A percentile compares a stretch with the other conserved stretches of the same genome.
phyloP scores from a whole-genome alignment of 2,797 vertebrate species.

The Sebastes cheni region DNA sequence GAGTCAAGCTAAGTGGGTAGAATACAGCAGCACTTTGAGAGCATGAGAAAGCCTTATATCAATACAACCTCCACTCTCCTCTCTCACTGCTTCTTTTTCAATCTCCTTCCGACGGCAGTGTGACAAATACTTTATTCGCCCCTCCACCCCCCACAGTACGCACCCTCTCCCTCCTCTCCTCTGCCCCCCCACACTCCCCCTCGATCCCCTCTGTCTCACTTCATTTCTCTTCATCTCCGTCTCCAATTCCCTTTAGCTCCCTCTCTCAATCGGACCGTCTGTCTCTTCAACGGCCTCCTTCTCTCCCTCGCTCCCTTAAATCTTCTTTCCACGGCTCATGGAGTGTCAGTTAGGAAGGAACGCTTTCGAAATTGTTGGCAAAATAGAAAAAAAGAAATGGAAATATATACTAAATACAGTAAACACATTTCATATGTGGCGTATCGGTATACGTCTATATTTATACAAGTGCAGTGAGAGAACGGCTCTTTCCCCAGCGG shows the following conservation, averaged over 20 bases:
- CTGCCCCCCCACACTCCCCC: slow-evolving; percentile 5
- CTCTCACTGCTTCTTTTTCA: slow-evolving; percentile 50
- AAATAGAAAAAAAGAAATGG: slow-evolving; percentile 24
- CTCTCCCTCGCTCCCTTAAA: slow-evolving; percentile 45
- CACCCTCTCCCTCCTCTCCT: slow-evolving; percentile 12
- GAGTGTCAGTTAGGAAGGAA: slow-evolving; percentile 59
- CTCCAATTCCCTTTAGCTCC: slow-evolving; percentile 77
- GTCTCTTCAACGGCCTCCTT: slow-evolving; percentile 53
- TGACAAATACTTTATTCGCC: slow-evolving; percentile 73
- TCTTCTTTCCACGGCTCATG: slow-evolving; percentile 54
- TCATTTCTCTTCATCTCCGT: slow-evolving; percentile 81
- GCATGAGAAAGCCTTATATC: slow-evolving; percentile 48
- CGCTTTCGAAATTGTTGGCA: slow-evolving; percentile 27
- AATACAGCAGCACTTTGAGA: slow-evolving; percentile 39
- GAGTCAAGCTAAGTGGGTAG: slow-evolving; percentile 17
- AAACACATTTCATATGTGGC: slow-evolving; percentile 28
- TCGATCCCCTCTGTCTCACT: slow-evolving; percentile 71
- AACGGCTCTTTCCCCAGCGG: slow-evolving; percentile 46
- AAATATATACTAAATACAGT: slow-evolving; percentile 33
- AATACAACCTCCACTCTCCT: slow-evolving; percentile 43
- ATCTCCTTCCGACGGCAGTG: slow-evolving; percentile 50
- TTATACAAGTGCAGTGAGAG: slow-evolving; percentile 28
- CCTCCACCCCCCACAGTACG: neutral
- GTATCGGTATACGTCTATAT: slow-evolving; percentile 28
- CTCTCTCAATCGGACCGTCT: slow-evolving; percentile 71